Evolutionary conservation across 2,797 vertebrate species (phyloP).

Genomic region (Aphelocoma californica): DNA sequence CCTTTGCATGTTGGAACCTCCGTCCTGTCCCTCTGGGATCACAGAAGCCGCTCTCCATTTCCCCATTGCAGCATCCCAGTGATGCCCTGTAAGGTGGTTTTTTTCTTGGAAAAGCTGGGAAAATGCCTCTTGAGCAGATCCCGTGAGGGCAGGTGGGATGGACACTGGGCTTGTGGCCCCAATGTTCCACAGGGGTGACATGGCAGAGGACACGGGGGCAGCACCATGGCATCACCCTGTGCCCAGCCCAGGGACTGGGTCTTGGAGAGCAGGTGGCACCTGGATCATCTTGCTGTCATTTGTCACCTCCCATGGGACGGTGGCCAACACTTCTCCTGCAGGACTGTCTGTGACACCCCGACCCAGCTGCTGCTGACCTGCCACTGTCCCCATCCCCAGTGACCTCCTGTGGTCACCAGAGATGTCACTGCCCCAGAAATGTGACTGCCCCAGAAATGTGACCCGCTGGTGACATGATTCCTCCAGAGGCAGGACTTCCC

Average conservation of each 20-base stretch:
- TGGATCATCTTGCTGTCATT: not conserved
- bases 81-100: not conserved
- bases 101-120: not conserved
- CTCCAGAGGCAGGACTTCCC: not conserved
- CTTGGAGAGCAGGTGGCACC: not conserved
- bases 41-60: accelerated
- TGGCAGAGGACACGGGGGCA: accelerated
- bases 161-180: not conserved
- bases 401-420: not conserved
- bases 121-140: not conserved
- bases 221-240: accelerated
- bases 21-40: not conserved
- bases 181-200: accelerated
- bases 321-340: not conserved
- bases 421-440: not conserved
- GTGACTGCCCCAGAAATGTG: not conserved
- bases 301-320: not conserved
- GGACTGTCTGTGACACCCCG: accelerated
- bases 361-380: not conserved
- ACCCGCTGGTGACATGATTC: not conserved
- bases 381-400: not conserved
- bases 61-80: not conserved
- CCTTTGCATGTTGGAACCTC: not conserved
- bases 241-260: not conserved
- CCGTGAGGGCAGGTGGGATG: accelerated